Conservation (phyloP, 2,888 invertebrate genomes). For the Brenthis daphne region DNA sequence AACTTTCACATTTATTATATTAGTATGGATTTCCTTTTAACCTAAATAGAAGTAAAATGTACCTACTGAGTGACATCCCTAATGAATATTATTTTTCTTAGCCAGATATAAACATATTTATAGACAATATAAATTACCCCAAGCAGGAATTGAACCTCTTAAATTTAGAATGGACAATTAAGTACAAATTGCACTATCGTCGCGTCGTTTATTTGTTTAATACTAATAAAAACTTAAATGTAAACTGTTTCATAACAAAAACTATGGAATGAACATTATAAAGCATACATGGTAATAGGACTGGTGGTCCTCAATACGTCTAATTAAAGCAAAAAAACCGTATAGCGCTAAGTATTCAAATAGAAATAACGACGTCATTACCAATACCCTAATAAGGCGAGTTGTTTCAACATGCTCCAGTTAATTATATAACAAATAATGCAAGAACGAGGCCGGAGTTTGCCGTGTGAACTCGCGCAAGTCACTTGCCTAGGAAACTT, state of each 20-base stretch:
- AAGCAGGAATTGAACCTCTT: no score
- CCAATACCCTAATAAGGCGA: constrained; percentile 67
- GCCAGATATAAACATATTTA: no score
- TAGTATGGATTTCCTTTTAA: no score
- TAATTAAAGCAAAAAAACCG: constrained; percentile 67
- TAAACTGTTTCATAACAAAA: not conserved
- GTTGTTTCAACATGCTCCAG: constrained; percentile 53
- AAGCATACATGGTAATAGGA: not conserved
- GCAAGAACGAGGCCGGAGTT: constrained; percentile 48
- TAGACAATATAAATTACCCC: no score
- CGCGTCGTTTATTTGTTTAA: no score
- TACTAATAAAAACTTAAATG: not conserved
- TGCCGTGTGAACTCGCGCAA: constrained; percentile 49
- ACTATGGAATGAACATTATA: not conserved
- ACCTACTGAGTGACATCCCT: no score
- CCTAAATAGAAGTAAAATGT: no score
- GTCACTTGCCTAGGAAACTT: constrained; percentile 27
- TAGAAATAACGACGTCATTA: constrained; percentile 73
- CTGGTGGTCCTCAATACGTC: constrained; percentile 29
- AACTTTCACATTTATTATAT: no score
- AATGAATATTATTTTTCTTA: no score
- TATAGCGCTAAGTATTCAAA: constrained; percentile 65
- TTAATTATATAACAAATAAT: constrained; percentile 64
- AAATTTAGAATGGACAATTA: no score
- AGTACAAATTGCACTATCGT: no score